phyloP scores from a whole-genome alignment of 2,888 invertebrate genomes.

The Tetranychus truncatus region DNA sequence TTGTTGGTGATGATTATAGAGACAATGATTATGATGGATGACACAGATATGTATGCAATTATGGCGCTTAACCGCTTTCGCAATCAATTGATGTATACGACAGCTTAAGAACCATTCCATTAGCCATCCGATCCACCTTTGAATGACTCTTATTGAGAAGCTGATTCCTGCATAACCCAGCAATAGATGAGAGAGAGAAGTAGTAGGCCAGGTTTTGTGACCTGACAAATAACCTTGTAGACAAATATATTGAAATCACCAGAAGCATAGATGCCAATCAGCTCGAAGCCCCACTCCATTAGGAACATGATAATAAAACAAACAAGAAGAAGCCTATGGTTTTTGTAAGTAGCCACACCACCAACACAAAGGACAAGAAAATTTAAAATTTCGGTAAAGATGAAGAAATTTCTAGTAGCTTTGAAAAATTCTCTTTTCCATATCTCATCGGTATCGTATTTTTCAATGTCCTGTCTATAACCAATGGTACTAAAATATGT shows the following conservation, averaged over 20 bases:
- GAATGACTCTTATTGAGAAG: neutral
- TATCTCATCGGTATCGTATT: constrained; percentile 10
- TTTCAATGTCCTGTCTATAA: neutral
- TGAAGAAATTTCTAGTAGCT: constrained; percentile 13
- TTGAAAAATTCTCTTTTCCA: constrained; percentile 13
- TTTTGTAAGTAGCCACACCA: neutral
- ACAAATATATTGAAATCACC: constrained; percentile 5
- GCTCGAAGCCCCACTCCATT: constrained; percentile 12
- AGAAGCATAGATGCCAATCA: constrained; percentile 12
- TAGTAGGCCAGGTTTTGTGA: neutral
- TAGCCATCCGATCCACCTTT: no score
- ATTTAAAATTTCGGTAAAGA: constrained; percentile 13
- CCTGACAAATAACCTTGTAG: constrained; percentile 10
- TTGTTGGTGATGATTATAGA: no score
- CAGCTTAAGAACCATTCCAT: no score
- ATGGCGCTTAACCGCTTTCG: no score
- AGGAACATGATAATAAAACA: neutral
- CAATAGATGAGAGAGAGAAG: neutral
- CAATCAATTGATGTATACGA: no score
- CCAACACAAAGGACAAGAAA: constrained; percentile 4
- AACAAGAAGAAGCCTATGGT: neutral
- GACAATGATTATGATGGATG: no score
- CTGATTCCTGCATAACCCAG: neutral
- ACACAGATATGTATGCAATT: no score
- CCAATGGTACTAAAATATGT: neutral